Conservation (phyloP, 2,113 vertebrate genomes). For the Gnathonemus longibarbis region DNA sequence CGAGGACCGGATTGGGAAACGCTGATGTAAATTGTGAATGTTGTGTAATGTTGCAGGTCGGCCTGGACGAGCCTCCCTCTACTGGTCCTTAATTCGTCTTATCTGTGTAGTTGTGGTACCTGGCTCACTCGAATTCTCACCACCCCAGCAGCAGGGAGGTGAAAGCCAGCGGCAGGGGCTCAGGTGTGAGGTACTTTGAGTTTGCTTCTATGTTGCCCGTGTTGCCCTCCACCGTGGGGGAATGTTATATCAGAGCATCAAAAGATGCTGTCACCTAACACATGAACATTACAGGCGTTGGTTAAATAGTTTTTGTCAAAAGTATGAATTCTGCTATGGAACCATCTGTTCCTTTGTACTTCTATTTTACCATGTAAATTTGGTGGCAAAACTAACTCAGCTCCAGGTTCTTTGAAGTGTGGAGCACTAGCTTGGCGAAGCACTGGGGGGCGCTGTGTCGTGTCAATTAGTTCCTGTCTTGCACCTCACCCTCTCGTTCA, state of each 20-base stretch:
- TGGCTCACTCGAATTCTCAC: background rate
- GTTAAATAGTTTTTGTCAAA: background rate
- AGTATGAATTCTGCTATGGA: background rate
- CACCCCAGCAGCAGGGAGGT: background rate
- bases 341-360: background rate
- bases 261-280: background rate
- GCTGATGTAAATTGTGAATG: background rate
- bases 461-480: constrained; percentile 38
- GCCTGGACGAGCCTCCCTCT: background rate
- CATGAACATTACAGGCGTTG: background rate
- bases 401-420: constrained; percentile 27
- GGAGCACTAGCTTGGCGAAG: constrained; percentile 21
- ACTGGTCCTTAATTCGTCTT: background rate
- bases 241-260: background rate
- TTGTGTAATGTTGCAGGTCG: background rate
- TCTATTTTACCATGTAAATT: background rate
- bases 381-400: background rate
- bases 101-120: background rate
- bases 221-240: background rate
- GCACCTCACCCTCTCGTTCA: constrained; percentile 42
- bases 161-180: background rate
- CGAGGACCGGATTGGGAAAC: background rate
- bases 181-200: background rate
- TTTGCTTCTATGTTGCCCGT: background rate
- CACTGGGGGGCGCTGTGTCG: constrained; percentile 47